Conservation (phyloP, 1,140 invertebrate genomes). For the Ruditapes philippinarum region DNA sequence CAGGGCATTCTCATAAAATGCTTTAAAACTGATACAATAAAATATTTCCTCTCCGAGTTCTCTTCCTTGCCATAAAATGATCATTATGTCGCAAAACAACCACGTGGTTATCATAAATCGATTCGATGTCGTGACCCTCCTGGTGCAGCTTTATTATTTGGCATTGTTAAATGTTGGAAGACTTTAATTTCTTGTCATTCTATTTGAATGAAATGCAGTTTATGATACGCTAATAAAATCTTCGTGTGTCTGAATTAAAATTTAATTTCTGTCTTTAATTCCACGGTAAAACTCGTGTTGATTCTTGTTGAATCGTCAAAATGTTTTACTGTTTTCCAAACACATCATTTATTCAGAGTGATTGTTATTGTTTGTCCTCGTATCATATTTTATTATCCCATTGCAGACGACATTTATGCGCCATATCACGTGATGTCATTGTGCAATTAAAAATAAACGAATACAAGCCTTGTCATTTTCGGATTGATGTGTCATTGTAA, state of each 20-base stretch:
- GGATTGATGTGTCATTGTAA: no score
- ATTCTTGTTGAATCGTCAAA: not conserved
- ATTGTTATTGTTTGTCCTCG: not conserved
- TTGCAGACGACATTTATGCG: not conserved
- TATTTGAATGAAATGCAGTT: slow-evolving; percentile 15
- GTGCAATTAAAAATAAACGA: not conserved
- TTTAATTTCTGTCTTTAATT: not conserved
- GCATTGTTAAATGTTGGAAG: not conserved
- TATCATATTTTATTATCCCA: slow-evolving; percentile 9
- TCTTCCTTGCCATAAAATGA: slow-evolving; percentile 24
- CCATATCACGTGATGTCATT: not conserved
- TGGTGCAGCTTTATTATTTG: slow-evolving; percentile 1
- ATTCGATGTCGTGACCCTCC: slow-evolving; percentile 10
- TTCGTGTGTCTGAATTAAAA: not conserved
- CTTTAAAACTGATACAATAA: not conserved
- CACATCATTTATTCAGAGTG: not conserved
- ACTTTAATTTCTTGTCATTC: not conserved
- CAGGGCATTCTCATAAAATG: not conserved
- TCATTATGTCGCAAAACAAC: slow-evolving; percentile 7
- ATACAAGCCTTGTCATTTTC: no score
- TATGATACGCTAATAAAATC: slow-evolving; percentile 27
- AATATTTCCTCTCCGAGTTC: slow-evolving; percentile 1
- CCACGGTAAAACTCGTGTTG: not conserved
- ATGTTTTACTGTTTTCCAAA: not conserved
- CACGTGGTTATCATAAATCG: slow-evolving; percentile 1